phyloP scores from a whole-genome alignment of 2,797 vertebrate genomes.

The Sebastes hopkinsi region DNA sequence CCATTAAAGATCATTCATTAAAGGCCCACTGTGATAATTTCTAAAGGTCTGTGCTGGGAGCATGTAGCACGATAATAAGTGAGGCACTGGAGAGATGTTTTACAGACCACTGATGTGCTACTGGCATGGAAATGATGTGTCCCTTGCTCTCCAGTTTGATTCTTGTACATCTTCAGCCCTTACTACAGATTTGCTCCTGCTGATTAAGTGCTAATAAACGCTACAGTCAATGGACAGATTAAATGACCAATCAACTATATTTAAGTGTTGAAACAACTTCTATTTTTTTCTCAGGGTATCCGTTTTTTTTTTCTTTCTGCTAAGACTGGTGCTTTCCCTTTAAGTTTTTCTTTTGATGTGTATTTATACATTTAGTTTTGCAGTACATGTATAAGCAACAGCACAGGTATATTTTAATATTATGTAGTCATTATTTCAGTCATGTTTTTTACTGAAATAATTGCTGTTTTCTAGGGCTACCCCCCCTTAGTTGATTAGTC shows the following conservation, averaged over 20 bases:
- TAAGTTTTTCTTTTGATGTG: neutral
- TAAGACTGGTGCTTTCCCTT: neutral
- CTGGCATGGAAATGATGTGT: conserved; percentile 37
- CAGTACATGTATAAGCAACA: neutral
- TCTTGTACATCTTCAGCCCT: conserved; percentile 6
- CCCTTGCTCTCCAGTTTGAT: conserved; percentile 15
- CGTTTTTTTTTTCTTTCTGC: neutral
- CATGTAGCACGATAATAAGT: conserved; percentile 40
- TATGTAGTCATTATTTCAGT: neutral
- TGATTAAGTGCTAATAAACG: conserved; percentile 32
- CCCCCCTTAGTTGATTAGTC: too few relatives aligned
- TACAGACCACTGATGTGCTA: conserved; percentile 38
- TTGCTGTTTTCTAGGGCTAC: neutral
- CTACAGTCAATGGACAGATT: neutral
- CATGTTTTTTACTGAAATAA: neutral
- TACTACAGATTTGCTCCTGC: conserved; percentile 12
- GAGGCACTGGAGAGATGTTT: conserved; percentile 36
- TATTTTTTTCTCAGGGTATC: neutral
- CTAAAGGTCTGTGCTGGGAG: conserved; percentile 47
- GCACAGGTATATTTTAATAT: neutral
- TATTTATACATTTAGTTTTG: neutral
- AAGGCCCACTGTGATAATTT: conserved; percentile 57
- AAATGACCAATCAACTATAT: neutral
- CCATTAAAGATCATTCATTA: conserved; percentile 67
- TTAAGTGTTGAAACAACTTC: neutral